These are phyloP conservation scores for Cheilosia vernalis DNA, from an alignment of 2,888 invertebrate genomes.

Conservation along the genomic window DNA sequence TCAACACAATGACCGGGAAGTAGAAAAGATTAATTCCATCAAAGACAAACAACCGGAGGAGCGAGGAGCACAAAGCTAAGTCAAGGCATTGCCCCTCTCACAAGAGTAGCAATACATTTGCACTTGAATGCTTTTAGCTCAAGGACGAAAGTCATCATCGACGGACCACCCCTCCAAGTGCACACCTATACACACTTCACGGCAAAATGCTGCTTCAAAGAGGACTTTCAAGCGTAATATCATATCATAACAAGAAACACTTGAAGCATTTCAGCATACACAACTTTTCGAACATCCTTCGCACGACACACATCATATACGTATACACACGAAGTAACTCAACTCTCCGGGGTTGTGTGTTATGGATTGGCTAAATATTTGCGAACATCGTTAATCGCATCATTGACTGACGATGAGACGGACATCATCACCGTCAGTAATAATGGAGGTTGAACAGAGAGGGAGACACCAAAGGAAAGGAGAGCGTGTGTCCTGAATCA, in stretches of 20 bases:
- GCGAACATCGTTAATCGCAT: slow-evolving; percentile 75
- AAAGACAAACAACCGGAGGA: slow-evolving; percentile 49
- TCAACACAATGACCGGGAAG: slow-evolving; percentile 3
- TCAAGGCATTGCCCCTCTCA: background rate
- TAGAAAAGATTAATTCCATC: slow-evolving; percentile 46
- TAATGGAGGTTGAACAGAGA: slow-evolving; percentile 34
- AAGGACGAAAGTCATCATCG: slow-evolving; percentile 64
- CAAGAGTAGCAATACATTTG: slow-evolving; percentile 44
- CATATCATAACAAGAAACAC: slow-evolving; percentile 74
- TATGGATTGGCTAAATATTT: slow-evolving; percentile 68
- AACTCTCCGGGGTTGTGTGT: slow-evolving; percentile 25
- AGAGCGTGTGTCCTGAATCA: background rate
- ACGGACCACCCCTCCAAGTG: background rate
- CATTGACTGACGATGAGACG: slow-evolving; percentile 72
- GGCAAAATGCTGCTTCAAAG: slow-evolving; percentile 65
- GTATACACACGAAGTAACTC: background rate
- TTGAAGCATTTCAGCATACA: slow-evolving; percentile 62
- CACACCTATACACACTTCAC: slow-evolving; percentile 38
- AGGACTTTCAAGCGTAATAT: slow-evolving; percentile 70
- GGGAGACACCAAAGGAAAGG: slow-evolving; percentile 1
- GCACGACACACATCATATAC: background rate
- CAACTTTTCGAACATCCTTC: slow-evolving; percentile 59
- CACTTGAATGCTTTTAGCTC: slow-evolving; percentile 75
- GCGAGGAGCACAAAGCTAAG: background rate
- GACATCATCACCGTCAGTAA: slow-evolving; percentile 60